phyloP scores from a whole-genome alignment of 2,888 invertebrate genomes.

The Sarcophaga caerulescens region DNA sequence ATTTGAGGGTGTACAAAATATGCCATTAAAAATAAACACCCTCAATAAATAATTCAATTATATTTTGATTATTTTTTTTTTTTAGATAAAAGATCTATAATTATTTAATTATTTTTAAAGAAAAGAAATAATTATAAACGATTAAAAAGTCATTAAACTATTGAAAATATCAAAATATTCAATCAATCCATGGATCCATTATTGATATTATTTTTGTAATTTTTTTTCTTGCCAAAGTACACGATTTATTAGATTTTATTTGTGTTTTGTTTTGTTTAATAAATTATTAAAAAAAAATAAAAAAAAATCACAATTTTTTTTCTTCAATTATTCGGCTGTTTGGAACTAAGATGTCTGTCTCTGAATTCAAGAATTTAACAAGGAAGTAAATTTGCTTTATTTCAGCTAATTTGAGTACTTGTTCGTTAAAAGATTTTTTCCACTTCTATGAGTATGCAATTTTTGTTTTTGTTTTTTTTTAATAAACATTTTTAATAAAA shows the following conservation, averaged over 20 bases:
- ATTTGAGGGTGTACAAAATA: no score
- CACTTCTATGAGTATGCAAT: constrained; percentile 36
- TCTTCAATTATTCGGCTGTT: background rate
- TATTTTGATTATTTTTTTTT: background rate
- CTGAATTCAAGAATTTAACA: constrained; percentile 15
- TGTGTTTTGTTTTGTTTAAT: constrained; percentile 1
- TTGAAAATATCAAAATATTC: constrained; percentile 27
- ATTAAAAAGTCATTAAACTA: constrained; percentile 52
- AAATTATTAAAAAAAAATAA: background rate
- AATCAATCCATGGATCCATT: constrained; percentile 3
- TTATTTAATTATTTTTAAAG: constrained; percentile 21
- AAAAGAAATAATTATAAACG: constrained; percentile 3
- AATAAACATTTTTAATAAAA: no score
- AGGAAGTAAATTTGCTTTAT: constrained; percentile 39
- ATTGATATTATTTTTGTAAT: background rate
- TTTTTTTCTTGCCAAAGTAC: background rate
- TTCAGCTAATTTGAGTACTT: background rate
- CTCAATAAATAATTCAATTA: constrained; percentile 6
- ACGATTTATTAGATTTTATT: no score
- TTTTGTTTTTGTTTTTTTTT: background rate
- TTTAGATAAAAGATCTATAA: background rate
- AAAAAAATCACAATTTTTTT: background rate
- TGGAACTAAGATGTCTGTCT: background rate
- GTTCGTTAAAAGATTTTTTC: background rate
- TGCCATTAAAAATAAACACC: background rate